Evolutionary conservation across 2,113 vertebrate species (phyloP).

Genomic region (Onychostoma macrolepis): DNA sequence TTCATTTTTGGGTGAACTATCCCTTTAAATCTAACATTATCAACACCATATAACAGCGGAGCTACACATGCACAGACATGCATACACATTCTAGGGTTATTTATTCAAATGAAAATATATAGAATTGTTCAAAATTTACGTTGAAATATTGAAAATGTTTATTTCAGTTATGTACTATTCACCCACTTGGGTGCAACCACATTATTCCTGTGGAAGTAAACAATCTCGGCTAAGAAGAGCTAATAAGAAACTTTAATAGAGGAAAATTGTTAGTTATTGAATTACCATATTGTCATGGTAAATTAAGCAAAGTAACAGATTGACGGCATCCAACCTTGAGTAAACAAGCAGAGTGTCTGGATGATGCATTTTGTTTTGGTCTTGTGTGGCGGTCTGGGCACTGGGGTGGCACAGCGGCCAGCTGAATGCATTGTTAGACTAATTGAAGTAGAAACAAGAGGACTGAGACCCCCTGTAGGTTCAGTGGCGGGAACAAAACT

Average conservation of each 20-base stretch:
- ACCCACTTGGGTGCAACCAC: not conserved
- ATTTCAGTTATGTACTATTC: not conserved
- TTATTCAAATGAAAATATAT: not conserved
- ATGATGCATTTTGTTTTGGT: constrained; percentile 4
- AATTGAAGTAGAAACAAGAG: constrained; percentile 22
- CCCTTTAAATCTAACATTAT: not conserved
- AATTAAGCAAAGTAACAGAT: constrained; percentile 1
- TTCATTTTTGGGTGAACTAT: too few relatives aligned
- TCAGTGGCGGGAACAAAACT: not conserved
- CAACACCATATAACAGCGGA: not conserved
- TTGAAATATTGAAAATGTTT: not conserved
- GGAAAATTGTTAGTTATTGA: not conserved
- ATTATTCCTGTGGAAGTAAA: not conserved
- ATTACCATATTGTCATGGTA: not conserved
- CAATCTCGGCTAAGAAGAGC: not conserved
- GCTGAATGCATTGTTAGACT: constrained; percentile 13
- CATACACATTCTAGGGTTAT: not conserved
- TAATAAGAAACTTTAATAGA: not conserved
- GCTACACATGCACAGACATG: not conserved
- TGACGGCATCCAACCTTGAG: not conserved
- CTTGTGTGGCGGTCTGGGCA: not conserved
- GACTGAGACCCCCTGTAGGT: not conserved
- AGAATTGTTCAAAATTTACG: not conserved
- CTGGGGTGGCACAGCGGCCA: not conserved
- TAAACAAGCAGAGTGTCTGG: not conserved